Percentiles rank a stretch among this genome's conserved stretches.
These are phyloP conservation scores for Poeciliopsis presidionis DNA, from an alignment of 2,797 vertebrate genomes.

Conservation along the genomic window DNA sequence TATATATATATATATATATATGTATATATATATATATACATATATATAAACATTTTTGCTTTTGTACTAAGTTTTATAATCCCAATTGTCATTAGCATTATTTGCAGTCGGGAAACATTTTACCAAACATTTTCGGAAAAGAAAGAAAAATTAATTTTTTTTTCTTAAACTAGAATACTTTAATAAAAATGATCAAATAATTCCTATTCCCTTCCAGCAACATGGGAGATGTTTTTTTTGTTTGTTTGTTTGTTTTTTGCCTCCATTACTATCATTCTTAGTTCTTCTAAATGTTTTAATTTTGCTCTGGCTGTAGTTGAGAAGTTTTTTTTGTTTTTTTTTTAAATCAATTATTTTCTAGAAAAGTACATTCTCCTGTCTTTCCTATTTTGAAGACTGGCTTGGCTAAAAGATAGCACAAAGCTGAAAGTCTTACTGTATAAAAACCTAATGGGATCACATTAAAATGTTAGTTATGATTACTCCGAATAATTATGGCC, in stretches of 20 bases:
- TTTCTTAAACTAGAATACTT: not conserved
- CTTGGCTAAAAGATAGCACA: not conserved
- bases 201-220: not conserved
- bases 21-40: too few relatives aligned
- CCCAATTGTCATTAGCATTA: not conserved
- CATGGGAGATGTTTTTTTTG: not conserved
- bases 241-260: not conserved
- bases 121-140: not conserved
- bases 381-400: not conserved
- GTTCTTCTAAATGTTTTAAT: not conserved
- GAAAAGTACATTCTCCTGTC: not conserved
- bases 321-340: not conserved
- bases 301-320: not conserved
- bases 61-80: not conserved
- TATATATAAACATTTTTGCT: not conserved
- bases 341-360: not conserved
- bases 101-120: not conserved
- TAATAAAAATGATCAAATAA: not conserved
- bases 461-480: not conserved
- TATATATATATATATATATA: too few relatives aligned
- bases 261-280: not conserved
- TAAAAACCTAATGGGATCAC: not conserved
- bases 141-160: fast-evolving
- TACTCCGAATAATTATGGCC: not conserved
- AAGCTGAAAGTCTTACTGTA: not conserved